Base-by-base conservation (phyloP, 2,797 vertebrate genomes). In the Cheirogaleus major region DNA sequence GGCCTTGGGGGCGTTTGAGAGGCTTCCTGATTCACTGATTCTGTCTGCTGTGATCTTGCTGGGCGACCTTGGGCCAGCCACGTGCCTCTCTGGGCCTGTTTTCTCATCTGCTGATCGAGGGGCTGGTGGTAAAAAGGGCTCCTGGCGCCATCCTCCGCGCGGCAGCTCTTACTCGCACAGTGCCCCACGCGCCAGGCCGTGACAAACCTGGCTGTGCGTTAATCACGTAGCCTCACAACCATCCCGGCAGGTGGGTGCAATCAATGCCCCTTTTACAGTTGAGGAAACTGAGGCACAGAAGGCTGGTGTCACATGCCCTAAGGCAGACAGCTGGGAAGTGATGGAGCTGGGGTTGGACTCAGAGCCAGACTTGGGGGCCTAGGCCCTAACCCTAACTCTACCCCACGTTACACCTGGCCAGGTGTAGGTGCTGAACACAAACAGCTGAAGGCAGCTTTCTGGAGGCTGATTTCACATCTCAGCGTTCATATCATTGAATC, bases 401-500 rank as follows among this genome's bases (percentile, higher is more conserved):
- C 10, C 9, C 57, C 52, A 22, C 22, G 14, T 14, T 27, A 3
- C 41, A 18, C 3, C 1, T 14, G 7, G 11, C 38, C 0, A 5
- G 14, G 50, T 2, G 20, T 0, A 57, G 8, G 17, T 22, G 50
- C 38, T 45, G 32, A 57, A 57, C 41, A 72, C 30, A 25, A 27
- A 20, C 22, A 8, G 63, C 23, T 2, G 3, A 14, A 22, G 72
- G n/a, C n/a, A 13, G 5, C 25, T 14, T 61, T 25, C 81, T 1
- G 18, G 59, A 78, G 45, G 8, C 15, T 1, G 14, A 55, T 38
- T 61, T 79, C 0, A 0, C 4, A 5, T 15, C 38, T 5, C 73
- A 2, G 9, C 1, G 7, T 6, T 22, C 11, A 0, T 0, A 4
- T 3, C 0, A 7, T 22, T 2, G 48, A 57, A 3, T 25, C 65